Percentiles rank a stretch among this genome's conserved stretches.
Conservation (phyloP, 2,888 invertebrate genomes). For the Rapana venosa region DNA sequence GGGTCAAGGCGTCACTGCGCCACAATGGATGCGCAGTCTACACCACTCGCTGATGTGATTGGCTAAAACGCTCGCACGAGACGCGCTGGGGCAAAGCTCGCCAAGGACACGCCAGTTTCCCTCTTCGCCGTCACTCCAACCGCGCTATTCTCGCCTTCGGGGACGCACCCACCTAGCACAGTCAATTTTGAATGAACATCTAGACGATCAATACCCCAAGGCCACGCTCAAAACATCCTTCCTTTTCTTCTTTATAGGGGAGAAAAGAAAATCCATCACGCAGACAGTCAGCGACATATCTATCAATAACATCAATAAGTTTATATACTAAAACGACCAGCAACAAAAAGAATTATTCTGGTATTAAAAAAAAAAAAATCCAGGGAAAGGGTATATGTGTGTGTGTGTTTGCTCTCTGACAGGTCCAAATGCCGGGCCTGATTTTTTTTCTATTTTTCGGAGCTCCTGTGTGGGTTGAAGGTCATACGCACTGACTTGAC, state of each 20-base stretch:
- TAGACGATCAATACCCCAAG: constrained; percentile 26
- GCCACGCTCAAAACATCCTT: not conserved
- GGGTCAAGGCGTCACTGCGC: constrained; percentile 33
- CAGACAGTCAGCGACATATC: no score
- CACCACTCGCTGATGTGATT: constrained; percentile 12
- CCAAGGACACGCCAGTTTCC: constrained; percentile 21
- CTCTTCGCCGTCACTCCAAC: not conserved
- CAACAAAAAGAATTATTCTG: not conserved
- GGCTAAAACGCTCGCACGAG: constrained; percentile 24
- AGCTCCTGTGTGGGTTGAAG: constrained; percentile 27
- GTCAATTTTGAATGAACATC: constrained; percentile 33
- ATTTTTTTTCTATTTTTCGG: constrained; percentile 12
- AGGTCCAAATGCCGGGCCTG: constrained; percentile 29
- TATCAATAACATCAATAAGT: no score
- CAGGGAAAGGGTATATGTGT: not conserved
- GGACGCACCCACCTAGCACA: not conserved
- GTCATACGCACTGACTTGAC: constrained; percentile 41
- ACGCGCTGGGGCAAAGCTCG: not conserved
- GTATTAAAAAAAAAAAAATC: not conserved
- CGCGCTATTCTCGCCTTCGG: constrained; percentile 22
- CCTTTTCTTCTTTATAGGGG: not conserved
- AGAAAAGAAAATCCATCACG: not conserved
- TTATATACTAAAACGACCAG: not conserved
- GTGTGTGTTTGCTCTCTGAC: no score
- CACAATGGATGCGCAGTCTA: constrained; percentile 32